Conservation (phyloP, 2,113 vertebrate species). For the Opisthocomus hoazin region DNA sequence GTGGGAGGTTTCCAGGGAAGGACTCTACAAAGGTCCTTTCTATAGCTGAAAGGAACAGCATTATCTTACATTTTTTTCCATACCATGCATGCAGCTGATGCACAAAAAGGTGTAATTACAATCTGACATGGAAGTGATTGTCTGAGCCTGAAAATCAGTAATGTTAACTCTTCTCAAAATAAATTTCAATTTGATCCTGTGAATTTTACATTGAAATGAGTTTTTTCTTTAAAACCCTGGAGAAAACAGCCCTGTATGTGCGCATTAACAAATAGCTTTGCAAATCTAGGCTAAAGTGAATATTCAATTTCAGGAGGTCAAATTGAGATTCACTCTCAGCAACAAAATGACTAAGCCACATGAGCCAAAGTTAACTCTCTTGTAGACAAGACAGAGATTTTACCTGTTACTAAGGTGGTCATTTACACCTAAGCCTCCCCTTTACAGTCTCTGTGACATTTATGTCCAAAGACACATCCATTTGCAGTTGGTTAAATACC, state of each 20-base stretch:
- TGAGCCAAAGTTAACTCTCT: constrained; percentile 2
- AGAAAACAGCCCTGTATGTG: constrained; percentile 78
- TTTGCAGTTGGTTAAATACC: not conserved
- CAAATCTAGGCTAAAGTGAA: constrained; percentile 86
- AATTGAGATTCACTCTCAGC: constrained; percentile 77
- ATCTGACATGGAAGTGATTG: constrained; percentile 65
- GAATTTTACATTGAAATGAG: constrained; percentile 83
- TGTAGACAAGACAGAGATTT: not conserved
- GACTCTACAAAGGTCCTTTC: constrained; percentile 70
- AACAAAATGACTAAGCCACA: constrained; percentile 51
- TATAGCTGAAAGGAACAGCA: constrained; percentile 61
- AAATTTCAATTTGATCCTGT: constrained; percentile 79
- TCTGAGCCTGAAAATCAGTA: constrained; percentile 71
- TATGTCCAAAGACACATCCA: not conserved
- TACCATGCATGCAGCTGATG: constrained; percentile 60
- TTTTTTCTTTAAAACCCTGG: constrained; percentile 80
- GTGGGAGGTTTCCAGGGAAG: constrained; percentile 32
- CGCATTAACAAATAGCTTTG: constrained; percentile 78
- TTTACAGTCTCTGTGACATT: not conserved
- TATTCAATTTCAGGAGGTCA: constrained; percentile 88
- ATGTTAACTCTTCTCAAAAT: constrained; percentile 72
- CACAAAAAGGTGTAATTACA: constrained; percentile 79
- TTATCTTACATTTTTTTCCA: constrained; percentile 62
- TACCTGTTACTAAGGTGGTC: not conserved
- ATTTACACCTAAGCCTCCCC: not conserved